These are phyloP conservation scores for Stigmatopora nigra DNA, from an alignment of 2,113 vertebrate genomes.

Conservation along the genomic window DNA sequence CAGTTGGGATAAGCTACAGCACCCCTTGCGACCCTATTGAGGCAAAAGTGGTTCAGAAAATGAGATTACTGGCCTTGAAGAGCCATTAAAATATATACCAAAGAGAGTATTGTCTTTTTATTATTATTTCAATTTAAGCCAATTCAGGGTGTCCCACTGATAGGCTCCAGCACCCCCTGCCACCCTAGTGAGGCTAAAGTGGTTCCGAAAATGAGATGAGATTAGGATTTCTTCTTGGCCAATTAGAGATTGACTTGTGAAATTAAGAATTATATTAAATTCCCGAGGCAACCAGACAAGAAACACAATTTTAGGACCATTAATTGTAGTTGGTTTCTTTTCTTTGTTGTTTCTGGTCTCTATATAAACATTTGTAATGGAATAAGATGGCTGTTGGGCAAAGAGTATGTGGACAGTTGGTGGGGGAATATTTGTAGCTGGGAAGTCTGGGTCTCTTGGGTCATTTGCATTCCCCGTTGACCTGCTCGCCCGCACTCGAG, in stretches of 20 bases:
- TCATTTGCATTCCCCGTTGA: slow-evolving; percentile 42
- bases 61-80: too few relatives aligned
- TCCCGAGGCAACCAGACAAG: slow-evolving; percentile 21
- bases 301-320: slow-evolving; percentile 33
- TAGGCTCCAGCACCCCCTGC: too few relatives aligned
- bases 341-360: slow-evolving; percentile 42
- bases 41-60: too few relatives aligned
- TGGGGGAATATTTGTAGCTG: slow-evolving; percentile 17
- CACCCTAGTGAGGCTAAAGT: too few relatives aligned
- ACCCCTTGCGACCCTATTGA: too few relatives aligned
- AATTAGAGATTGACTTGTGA: slow-evolving; percentile 27
- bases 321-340: slow-evolving; percentile 40
- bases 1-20: too few relatives aligned
- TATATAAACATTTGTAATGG: slow-evolving; percentile 53
- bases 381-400: slow-evolving; percentile 18
- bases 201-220: too few relatives aligned
- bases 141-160: too few relatives aligned
- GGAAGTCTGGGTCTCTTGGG: slow-evolving; percentile 38
- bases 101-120: too few relatives aligned
- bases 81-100: too few relatives aligned
- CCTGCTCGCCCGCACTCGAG: slow-evolving; percentile 32
- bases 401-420: not conserved
- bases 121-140: too few relatives aligned
- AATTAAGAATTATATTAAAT: slow-evolving; percentile 30
- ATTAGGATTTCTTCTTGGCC: slow-evolving; percentile 19